phyloP scores from a whole-genome alignment of 2,888 invertebrate genomes.

The Cylloceria caligata region DNA sequence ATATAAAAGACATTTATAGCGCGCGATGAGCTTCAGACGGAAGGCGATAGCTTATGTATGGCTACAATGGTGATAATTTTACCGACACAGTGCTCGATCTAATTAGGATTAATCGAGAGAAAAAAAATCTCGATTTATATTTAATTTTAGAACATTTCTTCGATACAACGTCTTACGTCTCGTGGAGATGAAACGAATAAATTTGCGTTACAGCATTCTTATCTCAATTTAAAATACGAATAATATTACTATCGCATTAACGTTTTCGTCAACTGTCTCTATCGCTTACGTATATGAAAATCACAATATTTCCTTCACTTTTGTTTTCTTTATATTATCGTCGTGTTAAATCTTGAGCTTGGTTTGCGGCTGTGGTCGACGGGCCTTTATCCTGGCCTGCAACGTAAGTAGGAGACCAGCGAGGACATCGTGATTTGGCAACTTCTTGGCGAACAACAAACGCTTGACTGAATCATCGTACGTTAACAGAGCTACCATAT shows the following conservation, averaged over 20 bases:
- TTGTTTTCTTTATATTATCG: slow-evolving; percentile 11
- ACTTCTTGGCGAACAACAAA: slow-evolving; percentile 93
- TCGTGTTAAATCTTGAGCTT: slow-evolving; percentile 65
- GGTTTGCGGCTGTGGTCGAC: slow-evolving; percentile 80
- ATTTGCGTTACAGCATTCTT: slow-evolving; percentile 20
- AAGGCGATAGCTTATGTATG: slow-evolving; percentile 53
- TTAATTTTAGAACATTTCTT: slow-evolving; percentile 33
- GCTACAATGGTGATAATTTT: slow-evolving; percentile 59
- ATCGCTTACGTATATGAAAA: slow-evolving; percentile 55
- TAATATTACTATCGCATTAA: slow-evolving; percentile 43
- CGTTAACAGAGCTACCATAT: slow-evolving; percentile 96
- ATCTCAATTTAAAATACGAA: slow-evolving; percentile 43
- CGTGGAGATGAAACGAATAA: neutral
- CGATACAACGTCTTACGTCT: slow-evolving; percentile 3
- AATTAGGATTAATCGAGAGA: slow-evolving; percentile 23
- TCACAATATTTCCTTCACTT: slow-evolving; percentile 59
- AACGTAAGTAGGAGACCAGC: slow-evolving; percentile 92
- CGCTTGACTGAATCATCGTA: slow-evolving; percentile 96
- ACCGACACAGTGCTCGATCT: slow-evolving; percentile 40
- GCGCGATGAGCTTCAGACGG: slow-evolving; percentile 60
- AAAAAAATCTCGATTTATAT: slow-evolving; percentile 25
- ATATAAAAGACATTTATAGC: slow-evolving; percentile 43
- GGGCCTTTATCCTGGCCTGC: slow-evolving; percentile 92
- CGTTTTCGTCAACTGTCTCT: slow-evolving; percentile 54
- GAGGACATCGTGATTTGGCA: slow-evolving; percentile 95